Percentiles rank a stretch among this genome's conserved stretches.
Evolutionary conservation across 2,797 vertebrate genomes (phyloP).

Genomic region (Gorsachius magnificus): DNA sequence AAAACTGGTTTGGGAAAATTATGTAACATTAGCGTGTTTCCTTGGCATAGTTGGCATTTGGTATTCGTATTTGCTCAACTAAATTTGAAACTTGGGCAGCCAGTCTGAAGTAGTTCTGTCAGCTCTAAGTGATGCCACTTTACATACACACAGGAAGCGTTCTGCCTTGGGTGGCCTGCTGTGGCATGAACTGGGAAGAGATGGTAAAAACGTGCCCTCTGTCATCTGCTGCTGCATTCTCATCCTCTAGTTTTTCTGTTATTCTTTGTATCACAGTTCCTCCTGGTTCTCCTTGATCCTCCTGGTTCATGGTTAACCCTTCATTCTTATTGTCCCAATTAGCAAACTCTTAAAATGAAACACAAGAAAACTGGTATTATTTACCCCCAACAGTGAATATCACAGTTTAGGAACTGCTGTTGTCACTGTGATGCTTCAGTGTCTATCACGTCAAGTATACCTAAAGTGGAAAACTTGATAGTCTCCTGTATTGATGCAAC

Average conservation of each 20-base stretch:
- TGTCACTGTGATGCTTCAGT: background rate
- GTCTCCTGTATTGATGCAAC: background rate
- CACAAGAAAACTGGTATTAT: background rate
- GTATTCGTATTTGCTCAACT: background rate
- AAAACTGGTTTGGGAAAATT: background rate
- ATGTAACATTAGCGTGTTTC: background rate
- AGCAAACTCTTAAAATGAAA: background rate
- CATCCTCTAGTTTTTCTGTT: background rate
- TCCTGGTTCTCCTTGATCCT: background rate
- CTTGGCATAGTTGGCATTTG: background rate
- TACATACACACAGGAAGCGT: background rate
- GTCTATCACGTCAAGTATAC: background rate
- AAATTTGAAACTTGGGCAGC: background rate
- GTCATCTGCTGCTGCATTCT: background rate
- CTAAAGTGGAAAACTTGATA: background rate
- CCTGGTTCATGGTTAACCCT: background rate
- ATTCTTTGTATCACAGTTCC: background rate
- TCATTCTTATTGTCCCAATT: background rate
- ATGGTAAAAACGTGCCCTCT: accelerated
- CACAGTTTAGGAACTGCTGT: background rate
- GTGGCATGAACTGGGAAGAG: background rate
- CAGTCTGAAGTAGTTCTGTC: background rate
- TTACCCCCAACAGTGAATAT: background rate
- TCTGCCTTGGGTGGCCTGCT: background rate
- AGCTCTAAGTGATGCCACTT: background rate